These are phyloP conservation scores for Sorex fumeus DNA, from an alignment of 2,113 vertebrate genomes.

Conservation along the genomic window DNA sequence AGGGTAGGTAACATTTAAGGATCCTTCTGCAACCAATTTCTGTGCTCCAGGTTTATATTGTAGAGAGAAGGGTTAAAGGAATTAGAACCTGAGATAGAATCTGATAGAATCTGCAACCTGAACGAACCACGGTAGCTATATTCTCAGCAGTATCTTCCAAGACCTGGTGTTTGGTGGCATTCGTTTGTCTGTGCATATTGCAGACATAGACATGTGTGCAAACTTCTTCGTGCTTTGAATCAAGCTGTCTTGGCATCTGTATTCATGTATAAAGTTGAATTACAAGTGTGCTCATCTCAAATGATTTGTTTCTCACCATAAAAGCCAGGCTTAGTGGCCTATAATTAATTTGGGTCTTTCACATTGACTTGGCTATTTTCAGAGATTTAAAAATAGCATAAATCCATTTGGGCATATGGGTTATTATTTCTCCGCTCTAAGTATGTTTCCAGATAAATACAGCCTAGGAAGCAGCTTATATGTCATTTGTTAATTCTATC, in stretches of 20 bases:
- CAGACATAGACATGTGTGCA: background rate
- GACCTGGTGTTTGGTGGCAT: background rate
- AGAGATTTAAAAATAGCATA: constrained; percentile 62
- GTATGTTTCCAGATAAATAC: constrained; percentile 51
- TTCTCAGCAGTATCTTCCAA: background rate
- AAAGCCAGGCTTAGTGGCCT: constrained; percentile 2
- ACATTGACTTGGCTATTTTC: constrained; percentile 22
- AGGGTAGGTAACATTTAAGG: background rate
- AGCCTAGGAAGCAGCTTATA: constrained; percentile 30
- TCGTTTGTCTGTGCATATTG: background rate
- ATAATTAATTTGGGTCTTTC: background rate
- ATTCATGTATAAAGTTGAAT: background rate
- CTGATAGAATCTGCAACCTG: background rate
- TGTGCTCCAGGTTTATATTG: background rate
- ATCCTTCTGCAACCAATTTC: background rate
- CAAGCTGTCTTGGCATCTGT: constrained; percentile 18
- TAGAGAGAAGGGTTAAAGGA: background rate
- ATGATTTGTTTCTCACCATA: constrained; percentile 61
- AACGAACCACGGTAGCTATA: background rate
- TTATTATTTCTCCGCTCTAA: constrained; percentile 56
- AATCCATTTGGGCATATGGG: constrained; percentile 33
- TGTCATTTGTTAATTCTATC: constrained; percentile 62
- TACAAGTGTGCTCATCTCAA: constrained; percentile 45
- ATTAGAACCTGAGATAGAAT: background rate
- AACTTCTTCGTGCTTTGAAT: background rate